These are phyloP conservation scores for Bicyclus anynana DNA, from an alignment of 1,140 invertebrate species.

Conservation along the genomic window DNA sequence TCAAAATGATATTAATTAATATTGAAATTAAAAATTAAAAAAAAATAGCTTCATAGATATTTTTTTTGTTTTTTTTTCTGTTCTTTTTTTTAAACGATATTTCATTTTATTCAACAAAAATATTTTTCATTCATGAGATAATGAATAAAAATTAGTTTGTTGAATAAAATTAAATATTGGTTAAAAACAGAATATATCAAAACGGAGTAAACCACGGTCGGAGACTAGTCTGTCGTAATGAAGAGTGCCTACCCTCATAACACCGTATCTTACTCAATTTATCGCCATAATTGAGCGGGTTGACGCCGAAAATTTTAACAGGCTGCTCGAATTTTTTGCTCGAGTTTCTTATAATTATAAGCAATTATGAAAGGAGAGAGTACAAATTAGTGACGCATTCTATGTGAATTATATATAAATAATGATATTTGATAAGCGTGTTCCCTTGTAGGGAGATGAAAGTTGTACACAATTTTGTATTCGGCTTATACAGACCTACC, in stretches of 20 bases:
- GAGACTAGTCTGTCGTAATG: neutral
- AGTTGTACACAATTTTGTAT: too few relatives aligned
- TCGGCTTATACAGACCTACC: too few relatives aligned
- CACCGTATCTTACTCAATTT: constrained; percentile 3
- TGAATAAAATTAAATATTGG: too few relatives aligned
- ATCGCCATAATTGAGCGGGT: neutral
- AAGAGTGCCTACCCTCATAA: neutral
- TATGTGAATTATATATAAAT: neutral
- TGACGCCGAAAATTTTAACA: constrained; percentile 5
- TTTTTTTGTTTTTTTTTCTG: too few relatives aligned
- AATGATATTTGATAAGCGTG: neutral
- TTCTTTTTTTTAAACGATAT: too few relatives aligned
- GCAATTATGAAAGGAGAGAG: neutral
- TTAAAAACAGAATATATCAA: neutral
- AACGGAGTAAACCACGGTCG: neutral
- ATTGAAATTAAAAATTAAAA: too few relatives aligned
- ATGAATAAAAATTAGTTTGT: too few relatives aligned
- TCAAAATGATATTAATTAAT: too few relatives aligned
- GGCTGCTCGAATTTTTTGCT: neutral
- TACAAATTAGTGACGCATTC: constrained; percentile 7
- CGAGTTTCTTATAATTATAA: constrained; percentile 4
- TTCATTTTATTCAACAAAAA: too few relatives aligned
- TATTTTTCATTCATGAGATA: too few relatives aligned
- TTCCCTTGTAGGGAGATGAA: neutral
- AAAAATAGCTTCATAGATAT: too few relatives aligned